Evolutionary conservation across 2,113 vertebrate species (phyloP), one percentile per base, ranked within the genome.

Genomic region (Nematolebias whitei): DNA sequence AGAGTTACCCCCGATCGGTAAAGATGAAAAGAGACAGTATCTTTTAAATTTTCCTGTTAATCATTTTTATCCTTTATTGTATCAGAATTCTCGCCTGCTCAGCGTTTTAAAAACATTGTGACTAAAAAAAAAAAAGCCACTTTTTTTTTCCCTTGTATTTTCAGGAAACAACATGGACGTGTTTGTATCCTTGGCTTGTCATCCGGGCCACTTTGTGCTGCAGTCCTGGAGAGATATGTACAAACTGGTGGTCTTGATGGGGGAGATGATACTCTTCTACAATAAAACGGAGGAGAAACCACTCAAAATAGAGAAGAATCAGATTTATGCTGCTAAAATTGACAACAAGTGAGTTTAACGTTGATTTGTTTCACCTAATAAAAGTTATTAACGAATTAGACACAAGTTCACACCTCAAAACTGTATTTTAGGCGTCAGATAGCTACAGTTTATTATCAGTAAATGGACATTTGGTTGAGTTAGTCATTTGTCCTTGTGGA

Each of bases 211-310:
- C 85, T 99, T 99, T 80, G 94, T 98, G 68, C 92, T 98, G 72
- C 98, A 99, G 88, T 94, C 95, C 2, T 98, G 96, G 98, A 94
- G 97, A 70, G 96, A 98, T 53, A 93, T 98, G 76, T 96, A 95
- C 76, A 96, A 96, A 50, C 88, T 99, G 80, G 96, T 98, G 41
- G 93, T 95, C 51, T 76, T 99, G 20, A 97, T 98, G 96, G 97
- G 96, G 63, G 96, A 99, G 88, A 99, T 99, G 98, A 95, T 98
- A 57, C 90, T 98, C 0, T 94, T 95, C 83, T 99, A 99, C 81
- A 98, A 95, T 32, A 93, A 93, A 68, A 92, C 86, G 3, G 96
- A 98, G 50, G 93, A 94, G 74, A 93, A 91, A 60, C 85, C 83
- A 1, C 67, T 93, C 11, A 81, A 72, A 0, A 48, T 96, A 39